Evolutionary conservation across 2,113 vertebrate genomes (phyloP).

Genomic region (Coreoperca whiteheadi): DNA sequence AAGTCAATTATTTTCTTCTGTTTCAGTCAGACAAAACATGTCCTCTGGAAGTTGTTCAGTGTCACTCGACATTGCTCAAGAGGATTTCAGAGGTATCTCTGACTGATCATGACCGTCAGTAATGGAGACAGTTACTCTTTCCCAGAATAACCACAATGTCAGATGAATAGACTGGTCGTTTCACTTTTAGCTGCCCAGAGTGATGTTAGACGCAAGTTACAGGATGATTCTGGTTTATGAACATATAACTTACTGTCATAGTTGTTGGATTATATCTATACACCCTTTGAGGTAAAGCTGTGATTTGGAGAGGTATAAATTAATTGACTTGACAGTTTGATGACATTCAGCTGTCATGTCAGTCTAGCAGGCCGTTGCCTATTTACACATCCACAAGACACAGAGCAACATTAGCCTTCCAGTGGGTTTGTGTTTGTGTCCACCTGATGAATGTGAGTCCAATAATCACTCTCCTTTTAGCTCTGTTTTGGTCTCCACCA

Average conservation of each 20-base stretch:
- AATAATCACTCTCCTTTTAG: background rate
- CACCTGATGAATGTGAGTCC: background rate
- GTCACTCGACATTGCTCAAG: slow-evolving; percentile 20
- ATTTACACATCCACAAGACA: background rate
- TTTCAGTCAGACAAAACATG: slow-evolving; percentile 66
- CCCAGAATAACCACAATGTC: background rate
- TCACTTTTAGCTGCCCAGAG: background rate
- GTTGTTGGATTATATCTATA: background rate
- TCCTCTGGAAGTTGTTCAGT: slow-evolving; percentile 58
- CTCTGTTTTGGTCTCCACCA: background rate
- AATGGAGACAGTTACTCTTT: slow-evolving; percentile 6
- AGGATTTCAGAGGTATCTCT: slow-evolving; percentile 24
- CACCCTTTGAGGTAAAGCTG: background rate
- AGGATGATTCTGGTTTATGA: background rate
- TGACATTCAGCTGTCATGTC: no score
- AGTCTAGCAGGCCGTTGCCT: background rate
- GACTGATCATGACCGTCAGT: slow-evolving; percentile 8
- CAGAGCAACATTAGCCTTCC: background rate
- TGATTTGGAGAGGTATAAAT: background rate
- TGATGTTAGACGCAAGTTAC: background rate
- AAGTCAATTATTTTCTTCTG: slow-evolving; percentile 63
- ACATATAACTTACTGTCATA: background rate
- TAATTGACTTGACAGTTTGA: background rate
- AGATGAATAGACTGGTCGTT: background rate
- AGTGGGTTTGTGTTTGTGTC: background rate